Conservation (phyloP, 1,140 invertebrate genomes). For the Patella vulgata region DNA sequence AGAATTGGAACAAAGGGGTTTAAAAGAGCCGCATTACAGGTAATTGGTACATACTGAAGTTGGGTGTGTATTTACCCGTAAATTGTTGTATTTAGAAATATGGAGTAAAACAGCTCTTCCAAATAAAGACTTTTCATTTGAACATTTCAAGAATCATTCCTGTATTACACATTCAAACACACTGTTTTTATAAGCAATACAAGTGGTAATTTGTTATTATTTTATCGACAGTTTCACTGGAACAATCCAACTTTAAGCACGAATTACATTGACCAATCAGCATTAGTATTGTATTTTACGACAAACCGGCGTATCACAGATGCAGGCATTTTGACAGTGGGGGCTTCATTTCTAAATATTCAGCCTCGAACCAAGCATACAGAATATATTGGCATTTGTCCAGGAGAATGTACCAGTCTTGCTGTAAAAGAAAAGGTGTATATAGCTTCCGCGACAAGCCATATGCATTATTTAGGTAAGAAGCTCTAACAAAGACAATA, state of each 20-base stretch:
- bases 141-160: too few species aligned
- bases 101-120: too few species aligned
- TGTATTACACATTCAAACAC: too few species aligned
- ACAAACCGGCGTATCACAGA: constrained; percentile 33
- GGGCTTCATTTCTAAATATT: constrained; percentile 31
- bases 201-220: too few species aligned
- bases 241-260: constrained; percentile 31
- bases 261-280: constrained; percentile 37
- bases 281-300: constrained; percentile 38
- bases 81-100: too few species aligned
- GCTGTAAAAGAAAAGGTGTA: constrained; percentile 13
- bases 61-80: too few species aligned
- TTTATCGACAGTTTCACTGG: constrained; percentile 39
- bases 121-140: too few species aligned
- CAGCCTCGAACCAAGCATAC: constrained; percentile 9
- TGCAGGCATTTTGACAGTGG: constrained; percentile 33
- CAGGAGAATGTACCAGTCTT: constrained; percentile 23
- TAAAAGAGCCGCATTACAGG: constrained; percentile 30
- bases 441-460: constrained; percentile 16
- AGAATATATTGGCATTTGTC: constrained; percentile 13
- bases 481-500: too few species aligned
- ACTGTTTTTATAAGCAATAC: too few species aligned
- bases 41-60: too few species aligned
- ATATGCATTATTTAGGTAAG: constrained; percentile 31
- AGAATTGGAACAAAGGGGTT: constrained; percentile 32